Evolutionary conservation across 2,888 invertebrate genomes (phyloP).

Genomic region (Lypha dubia): DNA sequence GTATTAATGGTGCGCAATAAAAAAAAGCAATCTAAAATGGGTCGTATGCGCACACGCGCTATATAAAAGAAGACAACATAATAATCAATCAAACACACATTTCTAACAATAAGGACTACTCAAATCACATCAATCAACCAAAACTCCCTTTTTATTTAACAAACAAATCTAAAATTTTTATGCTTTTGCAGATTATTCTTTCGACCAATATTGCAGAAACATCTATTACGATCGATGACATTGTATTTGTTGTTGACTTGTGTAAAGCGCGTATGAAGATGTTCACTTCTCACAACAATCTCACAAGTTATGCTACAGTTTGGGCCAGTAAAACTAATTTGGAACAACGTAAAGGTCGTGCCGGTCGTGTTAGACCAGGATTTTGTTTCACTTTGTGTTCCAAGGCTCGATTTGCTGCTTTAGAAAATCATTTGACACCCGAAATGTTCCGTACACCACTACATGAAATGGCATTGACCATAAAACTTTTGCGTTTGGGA

Average conservation of each 20-base stretch:
- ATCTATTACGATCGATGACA: constrained; percentile 98
- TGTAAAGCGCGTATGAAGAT: constrained; percentile 99
- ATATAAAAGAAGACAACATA: no score
- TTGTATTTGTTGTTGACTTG: constrained; percentile 98
- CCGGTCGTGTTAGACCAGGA: constrained; percentile 97
- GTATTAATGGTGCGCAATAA: no score
- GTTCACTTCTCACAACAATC: constrained; percentile 99
- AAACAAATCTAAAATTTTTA: constrained; percentile 21
- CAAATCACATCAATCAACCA: no score
- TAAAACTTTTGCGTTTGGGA: constrained; percentile 93
- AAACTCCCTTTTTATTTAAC: background rate
- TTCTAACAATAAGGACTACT: background rate
- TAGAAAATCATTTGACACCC: constrained; percentile 96
- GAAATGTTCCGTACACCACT: constrained; percentile 99
- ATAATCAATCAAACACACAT: no score
- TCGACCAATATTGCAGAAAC: constrained; percentile 99
- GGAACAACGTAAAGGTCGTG: constrained; percentile 94
- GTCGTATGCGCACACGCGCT: no score
- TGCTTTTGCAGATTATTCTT: constrained; percentile 90
- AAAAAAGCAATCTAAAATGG: no score
- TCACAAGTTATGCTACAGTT: constrained; percentile 98
- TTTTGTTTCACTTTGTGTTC: constrained; percentile 97
- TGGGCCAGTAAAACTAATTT: constrained; percentile 98
- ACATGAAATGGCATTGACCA: constrained; percentile 96
- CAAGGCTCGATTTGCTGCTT: constrained; percentile 87